A percentile compares a stretch with the other conserved stretches of the same genome.
Evolutionary conservation across 2,888 invertebrate species (phyloP).

Genomic region (Scrobipalpa costella): DNA sequence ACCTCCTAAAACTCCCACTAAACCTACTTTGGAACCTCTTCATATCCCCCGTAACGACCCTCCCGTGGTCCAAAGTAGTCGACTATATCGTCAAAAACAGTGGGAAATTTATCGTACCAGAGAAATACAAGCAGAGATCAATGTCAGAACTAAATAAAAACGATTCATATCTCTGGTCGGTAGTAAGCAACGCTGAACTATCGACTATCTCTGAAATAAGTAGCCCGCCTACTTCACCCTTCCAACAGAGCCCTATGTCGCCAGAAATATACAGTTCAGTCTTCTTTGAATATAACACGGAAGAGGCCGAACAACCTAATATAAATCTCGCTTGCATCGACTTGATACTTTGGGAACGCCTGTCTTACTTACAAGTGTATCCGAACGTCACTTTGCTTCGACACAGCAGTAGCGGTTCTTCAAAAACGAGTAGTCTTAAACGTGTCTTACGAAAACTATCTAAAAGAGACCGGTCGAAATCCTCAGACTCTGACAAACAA

Average conservation of each 20-base stretch:
- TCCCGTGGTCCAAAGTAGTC: conserved; percentile 58
- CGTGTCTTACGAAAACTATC: conserved; percentile 55
- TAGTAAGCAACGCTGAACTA: conserved; percentile 51
- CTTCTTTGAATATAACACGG: conserved; percentile 64
- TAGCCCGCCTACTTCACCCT: conserved; percentile 49
- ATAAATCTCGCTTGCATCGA: conserved; percentile 62
- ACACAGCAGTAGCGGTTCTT: conserved; percentile 52
- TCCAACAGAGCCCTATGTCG: conserved; percentile 50
- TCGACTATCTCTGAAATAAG: conserved; percentile 68
- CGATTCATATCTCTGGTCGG: conserved; percentile 64
- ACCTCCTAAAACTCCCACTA: conserved; percentile 39
- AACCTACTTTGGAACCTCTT: conserved; percentile 34
- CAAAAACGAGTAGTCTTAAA: conserved; percentile 57
- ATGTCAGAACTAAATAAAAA: conserved; percentile 52
- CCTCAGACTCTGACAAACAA: conserved; percentile 49
- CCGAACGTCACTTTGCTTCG: conserved; percentile 63
- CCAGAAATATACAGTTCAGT: conserved; percentile 69
- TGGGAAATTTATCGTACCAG: conserved; percentile 57
- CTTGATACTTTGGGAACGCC: conserved; percentile 70
- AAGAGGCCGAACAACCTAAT: conserved; percentile 49
- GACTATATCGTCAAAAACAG: conserved; percentile 58
- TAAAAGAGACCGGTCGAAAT: conserved; percentile 48
- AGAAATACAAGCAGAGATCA: conserved; percentile 53
- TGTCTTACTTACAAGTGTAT: conserved; percentile 57
- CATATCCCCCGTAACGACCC: conserved; percentile 36